Percentiles rank a stretch among this genome's conserved stretches.
Evolutionary conservation across 2,888 invertebrate genomes (phyloP).

Genomic region (Balanococcus diminutus): DNA sequence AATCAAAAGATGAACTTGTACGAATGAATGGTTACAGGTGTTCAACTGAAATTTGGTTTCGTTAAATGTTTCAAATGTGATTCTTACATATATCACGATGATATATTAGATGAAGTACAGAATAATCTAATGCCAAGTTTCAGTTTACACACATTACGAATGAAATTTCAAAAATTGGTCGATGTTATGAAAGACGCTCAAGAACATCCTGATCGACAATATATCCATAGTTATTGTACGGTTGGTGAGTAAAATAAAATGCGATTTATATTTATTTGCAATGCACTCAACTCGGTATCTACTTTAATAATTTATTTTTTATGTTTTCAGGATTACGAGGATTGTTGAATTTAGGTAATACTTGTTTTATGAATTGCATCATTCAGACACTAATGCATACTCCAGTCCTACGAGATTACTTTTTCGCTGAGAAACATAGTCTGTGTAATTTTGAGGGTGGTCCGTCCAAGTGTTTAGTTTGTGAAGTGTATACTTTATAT

Average conservation of each 20-base stretch:
- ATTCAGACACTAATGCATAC: conserved; percentile 93
- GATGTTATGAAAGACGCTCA: conserved; percentile 51
- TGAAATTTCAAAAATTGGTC: conserved; percentile 40
- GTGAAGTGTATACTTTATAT: conserved; percentile 93
- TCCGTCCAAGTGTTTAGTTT: conserved; percentile 86
- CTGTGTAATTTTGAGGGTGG: conserved; percentile 62
- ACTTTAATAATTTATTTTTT: neutral
- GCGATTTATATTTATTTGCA: conserved; percentile 8
- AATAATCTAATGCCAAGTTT: conserved; percentile 59
- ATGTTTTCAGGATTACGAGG: conserved; percentile 78
- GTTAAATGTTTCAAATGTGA: conserved; percentile 88
- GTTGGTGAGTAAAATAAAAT: conserved; percentile 10
- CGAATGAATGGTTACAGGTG: conserved; percentile 64
- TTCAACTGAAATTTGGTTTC: conserved; percentile 88
- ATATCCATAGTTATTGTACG: conserved; percentile 47
- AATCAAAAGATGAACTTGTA: no score
- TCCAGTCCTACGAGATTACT: conserved; percentile 91
- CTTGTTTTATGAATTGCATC: conserved; percentile 99
- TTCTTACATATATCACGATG: conserved; percentile 76
- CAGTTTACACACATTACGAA: conserved; percentile 56
- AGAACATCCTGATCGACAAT: conserved; percentile 49
- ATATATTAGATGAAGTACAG: conserved; percentile 63
- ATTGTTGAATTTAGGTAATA: conserved; percentile 92
- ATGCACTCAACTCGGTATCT: neutral
- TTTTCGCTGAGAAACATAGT: conserved; percentile 79